A percentile compares a stretch with the other conserved stretches of the same genome.
Conservation (phyloP, 1,140 invertebrate genomes). For the Prorops nasuta region DNA sequence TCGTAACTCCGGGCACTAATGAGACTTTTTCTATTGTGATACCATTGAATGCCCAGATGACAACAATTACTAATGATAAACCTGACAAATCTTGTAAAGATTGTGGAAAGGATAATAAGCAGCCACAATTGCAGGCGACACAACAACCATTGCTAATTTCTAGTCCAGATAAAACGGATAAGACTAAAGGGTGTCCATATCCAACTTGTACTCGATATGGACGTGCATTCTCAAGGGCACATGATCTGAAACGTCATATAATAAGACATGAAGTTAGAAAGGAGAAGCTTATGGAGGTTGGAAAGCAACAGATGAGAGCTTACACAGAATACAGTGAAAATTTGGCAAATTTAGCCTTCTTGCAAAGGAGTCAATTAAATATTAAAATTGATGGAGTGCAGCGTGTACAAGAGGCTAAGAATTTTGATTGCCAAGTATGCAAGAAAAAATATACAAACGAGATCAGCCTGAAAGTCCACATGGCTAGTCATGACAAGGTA, state of each 20-base stretch:
- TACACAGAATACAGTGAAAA: slow-evolving; percentile 1
- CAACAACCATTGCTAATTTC: slow-evolving; percentile 4
- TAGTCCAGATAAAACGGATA: slow-evolving; percentile 27
- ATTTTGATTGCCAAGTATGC: no score
- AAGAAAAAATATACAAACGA: slow-evolving; percentile 44
- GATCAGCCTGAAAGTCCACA: slow-evolving; percentile 40
- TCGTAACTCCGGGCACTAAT: slow-evolving; percentile 41
- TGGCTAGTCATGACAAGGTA: slow-evolving; percentile 46
- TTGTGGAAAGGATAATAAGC: slow-evolving; percentile 18
- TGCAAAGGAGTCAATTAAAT: no score
- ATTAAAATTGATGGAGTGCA: no score
- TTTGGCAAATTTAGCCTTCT: neutral
- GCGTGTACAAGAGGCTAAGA: no score
- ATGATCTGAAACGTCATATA: slow-evolving; percentile 52
- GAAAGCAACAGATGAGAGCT: slow-evolving; percentile 22
- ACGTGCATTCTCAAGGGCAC: slow-evolving; percentile 47
- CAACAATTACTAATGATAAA: slow-evolving; percentile 18
- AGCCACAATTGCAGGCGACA: neutral
- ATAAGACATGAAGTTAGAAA: slow-evolving; percentile 47
- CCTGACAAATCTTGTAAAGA: slow-evolving; percentile 20
- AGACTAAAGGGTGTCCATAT: slow-evolving; percentile 46
- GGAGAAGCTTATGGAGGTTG: slow-evolving; percentile 34
- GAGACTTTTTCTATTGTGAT: slow-evolving; percentile 53
- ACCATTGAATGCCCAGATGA: slow-evolving; percentile 29
- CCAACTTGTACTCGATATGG: slow-evolving; percentile 44